Percentiles rank a stretch among this genome's conserved stretches.
Evolutionary conservation across 2,888 invertebrate genomes (phyloP).

Genomic region (Linyphia triangularis): DNA sequence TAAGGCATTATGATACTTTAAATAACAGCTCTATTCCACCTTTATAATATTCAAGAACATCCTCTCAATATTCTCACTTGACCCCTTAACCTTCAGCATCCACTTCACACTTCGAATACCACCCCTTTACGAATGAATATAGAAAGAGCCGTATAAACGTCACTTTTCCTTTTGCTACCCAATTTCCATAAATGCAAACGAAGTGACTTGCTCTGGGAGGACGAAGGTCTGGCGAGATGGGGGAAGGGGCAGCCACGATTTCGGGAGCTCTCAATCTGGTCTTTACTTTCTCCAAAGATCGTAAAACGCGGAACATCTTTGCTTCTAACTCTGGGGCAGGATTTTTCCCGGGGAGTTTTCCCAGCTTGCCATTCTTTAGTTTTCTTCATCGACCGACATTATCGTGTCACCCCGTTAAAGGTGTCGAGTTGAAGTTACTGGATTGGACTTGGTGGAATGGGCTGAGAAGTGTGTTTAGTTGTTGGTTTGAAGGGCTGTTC

Average conservation of each 20-base stretch:
- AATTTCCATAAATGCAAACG: constrained; percentile 67
- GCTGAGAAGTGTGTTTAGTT: too few relatives aligned
- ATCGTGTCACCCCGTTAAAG: constrained; percentile 32
- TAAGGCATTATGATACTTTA: too few relatives aligned
- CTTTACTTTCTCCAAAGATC: constrained; percentile 14
- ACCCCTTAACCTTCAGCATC: neutral
- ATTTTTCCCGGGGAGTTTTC: constrained; percentile 8
- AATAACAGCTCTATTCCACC: too few relatives aligned
- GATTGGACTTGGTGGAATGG: too few relatives aligned
- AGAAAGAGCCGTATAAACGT: constrained; percentile 60
- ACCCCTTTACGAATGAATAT: constrained; percentile 15
- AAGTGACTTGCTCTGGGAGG: constrained; percentile 52
- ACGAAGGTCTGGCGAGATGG: neutral
- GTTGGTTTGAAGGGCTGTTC: too few relatives aligned
- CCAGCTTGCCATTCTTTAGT: neutral
- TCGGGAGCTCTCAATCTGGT: constrained; percentile 10
- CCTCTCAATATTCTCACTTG: too few relatives aligned
- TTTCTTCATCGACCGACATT: constrained; percentile 41
- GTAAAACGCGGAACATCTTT: neutral
- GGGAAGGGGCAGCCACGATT: constrained; percentile 6
- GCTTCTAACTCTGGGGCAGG: neutral
- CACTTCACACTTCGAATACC: neutral
- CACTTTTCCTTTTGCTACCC: constrained; percentile 61
- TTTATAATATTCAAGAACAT: too few relatives aligned
- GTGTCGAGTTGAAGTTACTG: neutral